Base-by-base conservation (phyloP, 2,797 vertebrate genomes). In the Pipistrellus kuhlii region DNA sequence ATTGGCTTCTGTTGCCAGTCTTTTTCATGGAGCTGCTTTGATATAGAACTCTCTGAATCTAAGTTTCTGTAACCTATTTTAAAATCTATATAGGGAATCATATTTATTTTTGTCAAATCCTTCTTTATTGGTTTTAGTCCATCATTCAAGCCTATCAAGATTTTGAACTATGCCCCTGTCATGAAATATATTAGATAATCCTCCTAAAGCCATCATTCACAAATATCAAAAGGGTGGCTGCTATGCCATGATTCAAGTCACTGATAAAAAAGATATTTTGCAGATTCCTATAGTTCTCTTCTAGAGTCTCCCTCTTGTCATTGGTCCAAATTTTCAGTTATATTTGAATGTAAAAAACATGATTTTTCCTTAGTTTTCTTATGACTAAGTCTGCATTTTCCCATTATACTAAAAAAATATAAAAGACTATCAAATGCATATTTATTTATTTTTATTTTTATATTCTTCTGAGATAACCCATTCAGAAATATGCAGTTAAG, bases 101-200 rank as follows among this genome's bases (percentile, higher is more conserved):
- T 85, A 90, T 83, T 95, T 88, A 91, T 86, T 94, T 85, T 23
- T 83, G 46, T 81, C 44, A 82, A 88, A 83, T 76, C 93, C 10
- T 87, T 94, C 57, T 91, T 91, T 88, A 86, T 69, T 91, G 41
- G 38, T 88, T 93, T 96, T 38, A 87, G 30, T 81, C n/a, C 48
- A 66, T 94, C 88, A 91, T 81, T 86, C 76, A 55, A 84, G 46
- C n/a, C 68, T 95, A 95, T 84, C 80, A 91, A 89, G 55, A 93
- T 84, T 62, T 90, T 89, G 21, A 93, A 87, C 27, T 81, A 48
- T 55, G 25, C 32, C 57, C 71, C 71, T 93, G 66, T 84, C 78
- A 90, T 83, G 64, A 94, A 93, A 85, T 69, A 25, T 81, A 59
- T 82, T 83, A 80, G 71, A 32, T 92, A 96, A 93, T 91, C 72